Conservation (phyloP, 2,888 invertebrate species). For the Chironomus riparius region DNA sequence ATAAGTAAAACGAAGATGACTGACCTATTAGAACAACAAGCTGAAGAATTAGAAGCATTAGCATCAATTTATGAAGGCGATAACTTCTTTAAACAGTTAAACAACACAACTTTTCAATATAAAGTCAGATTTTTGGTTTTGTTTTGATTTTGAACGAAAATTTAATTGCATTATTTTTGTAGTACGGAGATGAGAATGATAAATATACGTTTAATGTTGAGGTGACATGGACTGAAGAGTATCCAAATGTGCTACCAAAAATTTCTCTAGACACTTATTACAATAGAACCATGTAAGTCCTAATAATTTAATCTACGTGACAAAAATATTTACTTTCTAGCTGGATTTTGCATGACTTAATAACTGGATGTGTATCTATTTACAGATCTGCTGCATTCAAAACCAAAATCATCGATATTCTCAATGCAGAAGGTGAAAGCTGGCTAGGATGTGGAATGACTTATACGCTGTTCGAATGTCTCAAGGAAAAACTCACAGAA, state of each 20-base stretch:
- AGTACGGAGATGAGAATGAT: conserved; percentile 75
- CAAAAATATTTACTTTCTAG: not conserved
- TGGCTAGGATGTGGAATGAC: conserved; percentile 90
- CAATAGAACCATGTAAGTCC: conserved; percentile 81
- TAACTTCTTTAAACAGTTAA: conserved; percentile 70
- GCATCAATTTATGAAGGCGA: conserved; percentile 93
- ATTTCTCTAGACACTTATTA: conserved; percentile 87
- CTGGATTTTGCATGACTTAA: too few relatives aligned
- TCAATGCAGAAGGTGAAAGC: conserved; percentile 65
- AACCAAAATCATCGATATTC: conserved; percentile 52
- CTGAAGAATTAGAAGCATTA: conserved; percentile 84
- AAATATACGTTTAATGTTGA: conserved; percentile 77
- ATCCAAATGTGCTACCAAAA: conserved; percentile 72
- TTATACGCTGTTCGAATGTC: conserved; percentile 83
- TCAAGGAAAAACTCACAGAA: conserved; percentile 71
- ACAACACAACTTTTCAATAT: conserved; percentile 75
- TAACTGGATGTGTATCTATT: conserved; percentile 6
- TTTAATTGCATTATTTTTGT: conserved; percentile 35
- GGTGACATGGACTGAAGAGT: conserved; percentile 75
- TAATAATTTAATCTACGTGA: not conserved
- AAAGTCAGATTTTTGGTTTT: conserved; percentile 52
- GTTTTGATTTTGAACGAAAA: not conserved
- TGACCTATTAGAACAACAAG: conserved; percentile 56
- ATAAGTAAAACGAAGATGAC: conserved; percentile 41
- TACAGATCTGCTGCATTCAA: conserved; percentile 60